Evolutionary conservation across 2,797 vertebrate species (phyloP), one percentile per base, ranked within the genome.

Genomic region (Myioborus melanocephalus): DNA sequence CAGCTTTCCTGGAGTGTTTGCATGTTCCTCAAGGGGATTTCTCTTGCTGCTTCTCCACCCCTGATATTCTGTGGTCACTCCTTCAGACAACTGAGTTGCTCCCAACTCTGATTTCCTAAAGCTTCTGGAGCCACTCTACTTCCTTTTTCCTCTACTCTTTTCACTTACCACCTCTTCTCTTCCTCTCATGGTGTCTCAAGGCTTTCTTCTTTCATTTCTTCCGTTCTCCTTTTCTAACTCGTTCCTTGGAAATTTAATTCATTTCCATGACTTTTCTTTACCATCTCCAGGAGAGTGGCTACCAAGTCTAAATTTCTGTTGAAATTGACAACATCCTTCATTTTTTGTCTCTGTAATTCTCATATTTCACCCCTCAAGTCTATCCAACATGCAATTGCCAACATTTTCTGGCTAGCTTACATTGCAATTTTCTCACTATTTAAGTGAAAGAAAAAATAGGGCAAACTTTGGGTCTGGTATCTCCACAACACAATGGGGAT

Each of bases 351-450:
- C 50, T 60, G 53, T 34, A 82, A 69, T 81, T 89, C 96, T 96
- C 92, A 63, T 46, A 78, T 96, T 95, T 94, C 89, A 65, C 18
- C 23, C 50, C 69, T 87, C 61, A 68, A 80, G 41, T 81, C 64
- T 78, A 37, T 75, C 57, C 78, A 91, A 50, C 0, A 3, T 64
- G 49, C 60, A 78, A 34, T 49, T 96, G 89, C 94, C 90, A 96
- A 83, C 21, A 78, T 78, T 95, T 94, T 84, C 60, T 95, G 95
- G 87, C 92, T 64, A 80, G 75, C 44, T 94, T 32, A 28, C 60
- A 23, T 64, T 60, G 80, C 50, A 92, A 64, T 93, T 95, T 95
- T 95, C 81, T 93, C 86, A 93, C 87, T 85, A 59, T 85, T 89
- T 83, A 81, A 93, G 57, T 78, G 43, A 90, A 87, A 79, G n/a